Evolutionary conservation across 2,888 invertebrate genomes (phyloP), one percentile per base, ranked within the genome.

Genomic region (Leptinotarsa rubiginosa): DNA sequence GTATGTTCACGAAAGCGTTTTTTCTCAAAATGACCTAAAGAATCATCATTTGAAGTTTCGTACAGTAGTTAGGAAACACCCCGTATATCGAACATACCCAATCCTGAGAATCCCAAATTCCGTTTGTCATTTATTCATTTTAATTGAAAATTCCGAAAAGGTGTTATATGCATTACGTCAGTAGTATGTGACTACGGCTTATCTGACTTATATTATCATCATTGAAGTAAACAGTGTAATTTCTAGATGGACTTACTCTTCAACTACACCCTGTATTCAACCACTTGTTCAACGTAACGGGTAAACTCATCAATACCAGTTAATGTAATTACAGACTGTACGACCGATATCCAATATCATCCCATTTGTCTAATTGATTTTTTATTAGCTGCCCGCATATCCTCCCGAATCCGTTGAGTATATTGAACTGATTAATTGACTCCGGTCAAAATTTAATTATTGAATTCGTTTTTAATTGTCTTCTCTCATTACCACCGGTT

Each of bases 271-370:
- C 31, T 10, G 47, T 69, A 56, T 15, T 47, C 20, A 47, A 25
- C 69, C 69, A 69, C 69, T 69, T 69, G 69, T 54, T 54, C 20
- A 18, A 54, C 56, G 50, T 56, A 56, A 69, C 41, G 69, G 69
- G 41, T 56, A 69, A 41, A 65, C 81, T 83, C 84, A 84, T 84
- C 84, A 83, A 84, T 84, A 84, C 84, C 84, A 83, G 83, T 84
- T 84, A 83, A 79, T 75, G 79, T 84, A 83, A 84, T 84, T 84
- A 83, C 79, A 80, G 81, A 81, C 83, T 83, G 80, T 77, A 81
- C 79, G 79, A 81, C 82, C 79, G 74, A 73, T 75, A 75, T 72
- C 72, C 75, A 71, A 75, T 75, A 75, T 72, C 75, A 69, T 56
- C 65, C 75, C 75, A 75, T 75, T 75, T 65, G 52, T 69, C 79